A percentile compares a stretch with the other conserved stretches of the same genome.
phyloP scores from a whole-genome alignment of 1,140 invertebrate species.

The Drosophila truncata region DNA sequence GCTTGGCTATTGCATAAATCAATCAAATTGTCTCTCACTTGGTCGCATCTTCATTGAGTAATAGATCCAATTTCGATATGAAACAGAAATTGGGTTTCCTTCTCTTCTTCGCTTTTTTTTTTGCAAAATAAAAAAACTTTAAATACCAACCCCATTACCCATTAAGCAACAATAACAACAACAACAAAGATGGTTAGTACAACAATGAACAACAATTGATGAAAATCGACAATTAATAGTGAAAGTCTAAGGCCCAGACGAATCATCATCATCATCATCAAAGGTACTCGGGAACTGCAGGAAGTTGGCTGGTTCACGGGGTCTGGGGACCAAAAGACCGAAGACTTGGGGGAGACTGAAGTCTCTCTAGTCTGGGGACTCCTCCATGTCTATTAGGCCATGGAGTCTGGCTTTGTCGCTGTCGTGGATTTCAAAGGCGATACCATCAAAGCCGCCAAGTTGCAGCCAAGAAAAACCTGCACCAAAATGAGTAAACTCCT shows the following conservation, averaged over 20 bases:
- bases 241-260: constrained; percentile 68
- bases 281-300: constrained; percentile 68
- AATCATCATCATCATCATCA: constrained; percentile 57
- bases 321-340: constrained; percentile 31
- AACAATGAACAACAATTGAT: constrained; percentile 71
- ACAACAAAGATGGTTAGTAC: constrained; percentile 41
- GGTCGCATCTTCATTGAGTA: constrained; percentile 69
- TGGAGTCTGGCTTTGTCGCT: constrained; percentile 60
- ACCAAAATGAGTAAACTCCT: constrained; percentile 78
- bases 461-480: constrained; percentile 44
- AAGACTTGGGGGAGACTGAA: constrained; percentile 1
- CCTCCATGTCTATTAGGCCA: constrained; percentile 73
- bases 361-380: constrained; percentile 34
- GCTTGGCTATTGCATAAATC: constrained; percentile 76
- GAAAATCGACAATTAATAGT: constrained; percentile 83
- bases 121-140: constrained; percentile 60
- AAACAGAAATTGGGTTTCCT: constrained; percentile 74
- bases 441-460: constrained; percentile 75
- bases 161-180: constrained; percentile 55
- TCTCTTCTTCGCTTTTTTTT: constrained; percentile 32
- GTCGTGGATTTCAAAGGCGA: constrained; percentile 81
- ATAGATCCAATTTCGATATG: constrained; percentile 84
- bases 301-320: constrained; percentile 51
- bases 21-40: constrained; percentile 82
- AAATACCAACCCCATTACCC: constrained; percentile 82